phyloP scores from a whole-genome alignment of 2,797 vertebrate species.

The Sphenopsis melanotis region DNA sequence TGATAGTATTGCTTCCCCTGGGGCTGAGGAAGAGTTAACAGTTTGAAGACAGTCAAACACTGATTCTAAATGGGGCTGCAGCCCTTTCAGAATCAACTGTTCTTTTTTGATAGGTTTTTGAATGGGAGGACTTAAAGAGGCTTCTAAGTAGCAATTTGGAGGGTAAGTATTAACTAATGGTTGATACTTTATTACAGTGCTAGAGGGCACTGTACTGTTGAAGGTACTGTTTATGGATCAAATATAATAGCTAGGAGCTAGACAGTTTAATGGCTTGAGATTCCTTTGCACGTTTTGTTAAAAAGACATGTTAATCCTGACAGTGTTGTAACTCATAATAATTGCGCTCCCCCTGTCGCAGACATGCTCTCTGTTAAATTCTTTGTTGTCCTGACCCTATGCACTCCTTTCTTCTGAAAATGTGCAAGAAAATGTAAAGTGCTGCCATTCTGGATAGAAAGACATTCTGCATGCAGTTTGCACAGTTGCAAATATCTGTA shows the following conservation, averaged over 20 bases:
- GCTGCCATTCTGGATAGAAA: not conserved
- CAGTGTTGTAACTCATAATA: not conserved
- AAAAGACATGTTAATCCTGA: not conserved
- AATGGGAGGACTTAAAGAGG: not conserved
- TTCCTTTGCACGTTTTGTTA: not conserved
- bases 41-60: not conserved
- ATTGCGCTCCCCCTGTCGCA: not conserved
- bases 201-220: conserved; percentile 41
- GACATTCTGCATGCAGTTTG: not conserved
- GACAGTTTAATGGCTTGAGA: conserved; percentile 32
- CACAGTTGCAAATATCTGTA: not conserved
- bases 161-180: not conserved
- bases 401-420: not conserved
- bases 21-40: not conserved
- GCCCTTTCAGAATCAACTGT: not conserved
- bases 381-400: not conserved
- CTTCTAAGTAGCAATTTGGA: not conserved
- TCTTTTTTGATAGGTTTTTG: not conserved
- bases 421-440: not conserved
- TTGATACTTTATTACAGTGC: conserved; percentile 34
- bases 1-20: not conserved
- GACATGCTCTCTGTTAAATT: not conserved
- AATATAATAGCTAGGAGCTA: conserved; percentile 3
- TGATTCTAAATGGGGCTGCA: not conserved
- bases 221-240: conserved; percentile 43